Evolutionary conservation across 1,140 invertebrate genomes (phyloP).

Genomic region (Drosophila orosa): DNA sequence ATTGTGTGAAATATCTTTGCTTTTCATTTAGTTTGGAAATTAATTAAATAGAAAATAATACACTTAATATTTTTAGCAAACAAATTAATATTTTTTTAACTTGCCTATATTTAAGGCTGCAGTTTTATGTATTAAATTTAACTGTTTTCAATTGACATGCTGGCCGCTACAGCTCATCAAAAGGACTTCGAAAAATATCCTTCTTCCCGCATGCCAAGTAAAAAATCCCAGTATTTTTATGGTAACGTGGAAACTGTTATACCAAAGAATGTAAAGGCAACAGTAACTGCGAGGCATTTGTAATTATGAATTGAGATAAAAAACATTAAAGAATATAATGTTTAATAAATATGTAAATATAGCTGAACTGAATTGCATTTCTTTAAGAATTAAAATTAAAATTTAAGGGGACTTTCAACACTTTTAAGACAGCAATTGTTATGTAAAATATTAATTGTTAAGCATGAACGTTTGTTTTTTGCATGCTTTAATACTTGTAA

Average conservation of each 20-base stretch:
- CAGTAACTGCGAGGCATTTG: neutral
- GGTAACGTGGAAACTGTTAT: conserved; percentile 54
- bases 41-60: neutral
- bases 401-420: too few species aligned
- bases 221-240: conserved; percentile 74
- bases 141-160: neutral
- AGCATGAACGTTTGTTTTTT: too few species aligned
- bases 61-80: neutral
- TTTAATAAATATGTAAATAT: neutral
- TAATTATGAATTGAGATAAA: neutral
- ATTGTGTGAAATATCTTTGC: neutral
- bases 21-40: neutral
- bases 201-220: too few species aligned
- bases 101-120: neutral
- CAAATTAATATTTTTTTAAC: too few species aligned
- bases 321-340: too few species aligned
- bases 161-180: too few species aligned
- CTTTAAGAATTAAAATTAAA: too few species aligned
- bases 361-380: too few species aligned
- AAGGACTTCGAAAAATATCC: conserved; percentile 29
- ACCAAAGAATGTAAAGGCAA: conserved; percentile 4
- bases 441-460: too few species aligned
- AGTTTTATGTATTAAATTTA: neutral
- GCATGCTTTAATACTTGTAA: too few species aligned
- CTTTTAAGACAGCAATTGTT: too few species aligned